Evolutionary conservation across 2,888 invertebrate species (phyloP), one percentile per base, ranked within the genome.

Genomic region (Nemotelus nigrinus): DNA sequence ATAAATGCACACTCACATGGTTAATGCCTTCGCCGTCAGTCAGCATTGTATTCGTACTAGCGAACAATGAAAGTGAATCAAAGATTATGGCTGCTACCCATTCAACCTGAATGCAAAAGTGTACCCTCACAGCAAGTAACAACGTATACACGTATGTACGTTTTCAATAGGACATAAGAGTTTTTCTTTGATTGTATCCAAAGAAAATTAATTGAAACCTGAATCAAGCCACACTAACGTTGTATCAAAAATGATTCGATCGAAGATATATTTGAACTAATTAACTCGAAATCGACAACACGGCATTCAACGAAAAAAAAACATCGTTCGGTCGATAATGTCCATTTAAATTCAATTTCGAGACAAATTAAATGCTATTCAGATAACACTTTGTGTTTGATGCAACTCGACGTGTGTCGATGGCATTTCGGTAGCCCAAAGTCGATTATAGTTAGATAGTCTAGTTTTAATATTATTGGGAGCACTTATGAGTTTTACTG

Each of bases 311-410:
- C 44, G 41, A 8, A 45, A 2, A 65, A 25, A 25, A 25, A 25
- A 25, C 25, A 25, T 25, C 45, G 3, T 39, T 2, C 47, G 47
- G 44, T 65, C 44, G 47, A 65, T 45, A 65, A 45, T 10, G n/a
- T n/a, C 41, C 45, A 65, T 65, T 44, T 44, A 65, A 10, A 10
- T 65, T 65, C 7, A 47, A 65, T 65, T 45, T 65, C 4, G 47
- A 45, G 65, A 65, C 45, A 45, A 65, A 65, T 65, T 65, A 47
- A 65, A 65, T 45, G 5, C 43, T 8, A n/a, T 65, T 65, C 4
- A 3, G 65, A 10, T 65, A 10, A 43, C 44, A 8, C 65, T 25
- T 25, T 25, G 25, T 25, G 25, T 25, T 25, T 25, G 25, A 25
- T 25, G 25, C 25, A 25, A 25, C 25, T 25, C 25, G 25, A 25